Conservation (phyloP, 1,140 invertebrate species). For the Telenomus remus region DNA sequence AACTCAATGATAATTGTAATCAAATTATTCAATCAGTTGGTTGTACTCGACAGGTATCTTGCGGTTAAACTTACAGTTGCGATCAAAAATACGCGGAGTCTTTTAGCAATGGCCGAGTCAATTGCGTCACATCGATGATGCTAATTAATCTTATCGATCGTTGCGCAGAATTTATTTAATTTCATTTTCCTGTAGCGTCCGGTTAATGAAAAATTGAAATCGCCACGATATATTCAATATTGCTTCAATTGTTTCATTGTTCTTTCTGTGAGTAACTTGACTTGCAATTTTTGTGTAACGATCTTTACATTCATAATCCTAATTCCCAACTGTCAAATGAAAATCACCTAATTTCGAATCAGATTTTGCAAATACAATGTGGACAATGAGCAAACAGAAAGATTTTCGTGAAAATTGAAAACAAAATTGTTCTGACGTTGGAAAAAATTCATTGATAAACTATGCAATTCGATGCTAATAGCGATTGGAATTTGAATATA, state of each 20-base stretch:
- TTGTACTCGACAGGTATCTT: constrained; percentile 37
- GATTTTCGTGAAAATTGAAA: too few relatives aligned
- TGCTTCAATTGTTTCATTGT: too few relatives aligned
- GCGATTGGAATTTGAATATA: constrained; percentile 24
- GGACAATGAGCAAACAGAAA: too few relatives aligned
- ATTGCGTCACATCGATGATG: constrained; percentile 34
- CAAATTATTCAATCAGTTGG: constrained; percentile 44
- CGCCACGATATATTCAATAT: background rate
- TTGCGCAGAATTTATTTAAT: constrained; percentile 39
- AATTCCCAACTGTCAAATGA: too few relatives aligned
- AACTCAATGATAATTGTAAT: constrained; percentile 51
- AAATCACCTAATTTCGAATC: too few relatives aligned
- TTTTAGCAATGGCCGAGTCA: constrained; percentile 24
- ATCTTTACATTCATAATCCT: too few relatives aligned
- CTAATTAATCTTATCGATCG: constrained; percentile 38
- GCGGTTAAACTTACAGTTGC: constrained; percentile 36
- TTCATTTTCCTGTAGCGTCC: constrained; percentile 14
- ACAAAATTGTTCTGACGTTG: too few relatives aligned
- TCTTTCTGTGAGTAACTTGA: too few relatives aligned
- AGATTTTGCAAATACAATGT: too few relatives aligned
- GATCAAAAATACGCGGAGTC: constrained; percentile 36
- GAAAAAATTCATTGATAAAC: too few relatives aligned
- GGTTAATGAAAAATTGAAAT: constrained; percentile 35
- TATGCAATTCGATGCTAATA: constrained; percentile 11
- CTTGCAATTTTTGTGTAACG: too few relatives aligned